Evolutionary conservation across 1,140 invertebrate genomes (phyloP).

Genomic region (Fopius arisanus): DNA sequence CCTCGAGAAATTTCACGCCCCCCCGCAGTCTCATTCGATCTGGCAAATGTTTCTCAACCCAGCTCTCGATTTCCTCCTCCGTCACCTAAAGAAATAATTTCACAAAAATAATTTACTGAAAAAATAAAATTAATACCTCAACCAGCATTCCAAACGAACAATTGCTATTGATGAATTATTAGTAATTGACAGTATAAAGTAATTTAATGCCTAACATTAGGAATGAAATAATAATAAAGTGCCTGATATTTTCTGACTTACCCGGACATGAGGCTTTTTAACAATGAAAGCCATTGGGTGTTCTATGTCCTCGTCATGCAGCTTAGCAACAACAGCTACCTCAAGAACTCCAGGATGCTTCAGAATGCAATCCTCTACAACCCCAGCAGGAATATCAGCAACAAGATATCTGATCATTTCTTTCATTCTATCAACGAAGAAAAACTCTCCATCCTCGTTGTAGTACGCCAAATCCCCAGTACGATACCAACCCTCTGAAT

Average conservation of each 20-base stretch:
- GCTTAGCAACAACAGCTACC: slow-evolving; percentile 69
- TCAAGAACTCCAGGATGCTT: slow-evolving; percentile 70
- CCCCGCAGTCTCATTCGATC: slow-evolving; percentile 52
- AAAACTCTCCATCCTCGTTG: slow-evolving; percentile 58
- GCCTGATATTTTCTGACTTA: slow-evolving; percentile 25
- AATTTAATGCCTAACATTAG: too few relatives aligned
- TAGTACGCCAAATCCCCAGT: slow-evolving; percentile 57
- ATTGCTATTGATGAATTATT: too few relatives aligned
- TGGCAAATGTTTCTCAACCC: slow-evolving; percentile 35
- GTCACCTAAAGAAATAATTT: slow-evolving; percentile 37
- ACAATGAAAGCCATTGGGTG: slow-evolving; percentile 69
- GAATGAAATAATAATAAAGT: background rate
- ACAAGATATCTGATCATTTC: slow-evolving; percentile 63
- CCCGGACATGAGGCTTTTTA: slow-evolving; percentile 41
- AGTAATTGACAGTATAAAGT: too few relatives aligned
- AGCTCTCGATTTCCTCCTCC: slow-evolving; percentile 39
- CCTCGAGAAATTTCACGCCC: slow-evolving; percentile 59
- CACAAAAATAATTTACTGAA: background rate
- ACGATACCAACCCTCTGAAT: slow-evolving; percentile 58
- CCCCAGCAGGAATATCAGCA: slow-evolving; percentile 30
- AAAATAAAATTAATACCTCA: background rate
- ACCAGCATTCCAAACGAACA: too few relatives aligned
- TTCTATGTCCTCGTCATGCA: slow-evolving; percentile 67
- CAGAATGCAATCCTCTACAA: slow-evolving; percentile 71
- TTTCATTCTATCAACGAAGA: slow-evolving; percentile 65